Evolutionary conservation across 2,113 vertebrate species (phyloP).

Genomic region (Crotophaga sulcirostris): DNA sequence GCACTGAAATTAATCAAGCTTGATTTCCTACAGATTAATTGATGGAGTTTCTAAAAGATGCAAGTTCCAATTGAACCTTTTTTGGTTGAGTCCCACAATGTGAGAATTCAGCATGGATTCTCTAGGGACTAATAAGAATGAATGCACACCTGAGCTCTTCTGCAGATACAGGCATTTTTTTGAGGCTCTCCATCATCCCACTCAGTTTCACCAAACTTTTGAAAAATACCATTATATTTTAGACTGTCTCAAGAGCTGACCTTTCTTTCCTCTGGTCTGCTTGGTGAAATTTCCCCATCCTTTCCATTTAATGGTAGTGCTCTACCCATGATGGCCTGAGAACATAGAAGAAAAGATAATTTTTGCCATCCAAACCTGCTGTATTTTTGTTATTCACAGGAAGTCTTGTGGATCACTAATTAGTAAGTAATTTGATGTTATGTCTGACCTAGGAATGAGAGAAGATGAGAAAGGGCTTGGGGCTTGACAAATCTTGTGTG

Average conservation of each 20-base stretch:
- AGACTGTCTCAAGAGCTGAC: neutral
- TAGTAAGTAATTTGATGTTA: neutral
- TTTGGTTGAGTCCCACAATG: neutral
- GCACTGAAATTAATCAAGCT: neutral
- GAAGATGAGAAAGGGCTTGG: neutral
- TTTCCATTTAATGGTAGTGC: neutral
- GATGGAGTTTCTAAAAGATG: neutral
- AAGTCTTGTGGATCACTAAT: neutral
- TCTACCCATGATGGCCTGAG: neutral
- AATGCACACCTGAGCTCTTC: neutral
- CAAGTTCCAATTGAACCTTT: neutral
- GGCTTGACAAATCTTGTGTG: neutral
- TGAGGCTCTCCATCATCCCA: neutral
- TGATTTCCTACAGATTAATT: slow-evolving; percentile 6
- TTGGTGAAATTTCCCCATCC: neutral
- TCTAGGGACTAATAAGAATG: neutral
- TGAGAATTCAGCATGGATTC: neutral
- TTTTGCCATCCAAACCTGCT: neutral
- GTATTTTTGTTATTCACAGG: neutral
- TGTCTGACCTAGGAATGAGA: neutral
- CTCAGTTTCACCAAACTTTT: neutral
- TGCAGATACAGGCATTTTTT: neutral
- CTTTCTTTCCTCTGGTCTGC: neutral
- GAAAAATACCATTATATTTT: neutral
- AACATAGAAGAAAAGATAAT: neutral